Conservation (phyloP, 2,797 vertebrate species). For the Arrhamphus sclerolepis region DNA sequence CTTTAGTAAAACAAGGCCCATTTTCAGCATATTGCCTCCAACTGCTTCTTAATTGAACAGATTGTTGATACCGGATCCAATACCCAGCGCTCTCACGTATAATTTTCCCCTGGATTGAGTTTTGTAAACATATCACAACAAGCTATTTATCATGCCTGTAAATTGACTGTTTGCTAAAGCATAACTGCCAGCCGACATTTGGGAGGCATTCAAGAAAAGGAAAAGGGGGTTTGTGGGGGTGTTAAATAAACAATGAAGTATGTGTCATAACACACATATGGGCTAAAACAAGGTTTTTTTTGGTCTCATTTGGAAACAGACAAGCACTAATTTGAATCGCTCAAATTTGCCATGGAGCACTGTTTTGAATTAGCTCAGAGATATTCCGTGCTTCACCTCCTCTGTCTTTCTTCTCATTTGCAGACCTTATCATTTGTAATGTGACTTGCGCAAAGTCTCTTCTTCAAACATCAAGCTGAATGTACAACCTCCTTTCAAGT, state of each 20-base stretch:
- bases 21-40: constrained; percentile 90
- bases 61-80: constrained; percentile 93
- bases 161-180: constrained; percentile 96
- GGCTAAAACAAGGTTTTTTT: constrained; percentile 74
- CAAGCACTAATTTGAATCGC: constrained; percentile 73
- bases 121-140: constrained; percentile 91
- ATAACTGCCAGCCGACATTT: constrained; percentile 90
- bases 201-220: constrained; percentile 87
- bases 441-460: constrained; percentile 61
- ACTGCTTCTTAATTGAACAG: constrained; percentile 93
- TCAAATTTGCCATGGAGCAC: constrained; percentile 66
- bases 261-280: constrained; percentile 77
- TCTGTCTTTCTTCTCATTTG: constrained; percentile 26
- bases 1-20: constrained; percentile 76
- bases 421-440: constrained; percentile 58
- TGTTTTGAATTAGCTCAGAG: constrained; percentile 68
- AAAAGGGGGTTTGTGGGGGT: constrained; percentile 31
- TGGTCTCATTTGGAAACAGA: constrained; percentile 77
- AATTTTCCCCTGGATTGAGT: constrained; percentile 92
- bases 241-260: constrained; percentile 76
- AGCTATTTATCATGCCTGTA: constrained; percentile 93
- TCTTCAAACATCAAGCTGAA: constrained; percentile 72
- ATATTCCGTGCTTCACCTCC: constrained; percentile 44
- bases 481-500: constrained; percentile 75
- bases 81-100: constrained; percentile 89